Evolutionary conservation across 2,113 vertebrate genomes (phyloP).

Genomic region (human (Homo sapiens)): GRCh38 chr6:37564001-37564500

Average conservation of each 20-base stretch:
- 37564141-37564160: neutral
- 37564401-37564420: neutral
- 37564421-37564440: neutral
- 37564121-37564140: neutral
- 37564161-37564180: neutral
- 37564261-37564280: neutral
- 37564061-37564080: neutral
- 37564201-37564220: neutral
- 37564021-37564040: neutral
- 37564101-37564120: neutral
- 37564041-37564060: neutral
- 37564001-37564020: neutral
- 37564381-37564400: neutral
- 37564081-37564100: rapidly evolving
- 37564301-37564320: neutral
- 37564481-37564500: neutral
- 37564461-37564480: neutral
- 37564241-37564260: neutral
- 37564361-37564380: neutral
- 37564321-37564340: neutral
- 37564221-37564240: neutral
- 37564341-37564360: neutral
- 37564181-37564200: neutral
- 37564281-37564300: neutral
- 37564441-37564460: neutral